Base-by-base conservation (phyloP, 2,888 invertebrate species). In the Charanyca ferruginea region DNA sequence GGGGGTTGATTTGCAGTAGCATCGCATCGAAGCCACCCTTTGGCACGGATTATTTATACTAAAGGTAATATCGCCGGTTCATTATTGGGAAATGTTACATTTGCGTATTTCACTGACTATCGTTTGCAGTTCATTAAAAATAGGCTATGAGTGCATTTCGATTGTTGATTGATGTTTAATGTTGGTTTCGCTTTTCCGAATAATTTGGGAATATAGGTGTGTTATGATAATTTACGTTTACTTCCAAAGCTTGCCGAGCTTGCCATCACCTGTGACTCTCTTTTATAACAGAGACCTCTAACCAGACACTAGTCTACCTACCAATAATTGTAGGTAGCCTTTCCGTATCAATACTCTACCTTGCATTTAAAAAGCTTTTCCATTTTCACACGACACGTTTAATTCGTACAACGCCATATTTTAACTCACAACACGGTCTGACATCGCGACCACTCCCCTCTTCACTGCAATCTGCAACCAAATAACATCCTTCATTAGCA, bases 51-150 rank as follows among this genome's bases (percentile, higher is more conserved):
- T 95, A 94, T 95, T 95, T 95, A 95, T 93, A 94, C 91, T 93
- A 93, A 91, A 94, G 93, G 94, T 95, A 95, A 95, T 95, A 94
- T 94, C 84, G 89, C 90, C 84, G 90, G 95, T 94, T 94, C 93
- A 95, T 95, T 95, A 95, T 93, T 93, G 94, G 93, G 89, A 91
- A 94, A 93, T 93, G 93, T 91, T 90, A 92, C 94, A 93, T 94
- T 94, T 92, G 91, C 89, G 91, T 91, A 93, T 92, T 92, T 93
- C 91, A 90, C 87, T 83, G 85, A 87, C 87, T 90, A 91, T 91
- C 91, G 90, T 94, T 94, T 93, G 90, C 94, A 94, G 94, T 91
- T 93, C 93, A 94, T 94, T 93, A 93, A 93, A 92, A 93, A 88
- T 89, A 83, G 88, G 73, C 83, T 84, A 85, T 69, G 66, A 74